Evolutionary conservation across 1,140 invertebrate genomes (phyloP).

Genomic region (Cecropterus lyciades): DNA sequence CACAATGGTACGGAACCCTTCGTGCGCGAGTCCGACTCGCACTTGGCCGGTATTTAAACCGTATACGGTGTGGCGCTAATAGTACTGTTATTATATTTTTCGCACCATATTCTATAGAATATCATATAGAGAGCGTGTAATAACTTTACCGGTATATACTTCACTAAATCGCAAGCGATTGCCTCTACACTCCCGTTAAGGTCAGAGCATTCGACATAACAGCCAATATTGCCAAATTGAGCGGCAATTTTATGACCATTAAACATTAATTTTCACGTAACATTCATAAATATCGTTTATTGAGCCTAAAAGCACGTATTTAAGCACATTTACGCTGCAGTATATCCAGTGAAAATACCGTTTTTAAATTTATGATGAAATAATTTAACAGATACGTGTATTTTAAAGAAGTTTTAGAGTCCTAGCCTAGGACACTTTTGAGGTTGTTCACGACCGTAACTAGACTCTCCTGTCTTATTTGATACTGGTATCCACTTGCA

Average conservation of each 20-base stretch:
- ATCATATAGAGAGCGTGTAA: neutral
- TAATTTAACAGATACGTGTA: neutral
- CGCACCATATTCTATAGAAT: conserved; percentile 10
- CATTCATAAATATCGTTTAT: neutral
- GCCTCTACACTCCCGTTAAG: neutral
- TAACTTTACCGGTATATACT: conserved; percentile 11
- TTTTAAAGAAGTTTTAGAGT: too few relatives aligned
- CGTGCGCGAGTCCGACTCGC: too few relatives aligned
- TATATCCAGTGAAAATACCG: neutral
- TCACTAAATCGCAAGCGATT: neutral
- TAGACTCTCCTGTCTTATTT: too few relatives aligned
- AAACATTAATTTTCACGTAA: neutral
- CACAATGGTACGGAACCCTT: too few relatives aligned
- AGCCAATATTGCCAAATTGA: neutral
- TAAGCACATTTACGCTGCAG: neutral
- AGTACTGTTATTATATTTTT: conserved; percentile 15
- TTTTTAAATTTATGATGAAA: neutral
- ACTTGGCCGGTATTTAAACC: too few relatives aligned
- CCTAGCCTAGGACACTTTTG: too few relatives aligned
- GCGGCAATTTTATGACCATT: neutral
- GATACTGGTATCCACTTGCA: too few relatives aligned
- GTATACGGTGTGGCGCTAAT: conserved; percentile 7
- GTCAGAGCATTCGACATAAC: conserved; percentile 2
- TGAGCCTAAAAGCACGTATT: conserved; percentile 3
- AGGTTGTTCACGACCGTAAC: too few relatives aligned